phyloP scores from a whole-genome alignment of 2,797 vertebrate genomes.

The Paguma larvata region DNA sequence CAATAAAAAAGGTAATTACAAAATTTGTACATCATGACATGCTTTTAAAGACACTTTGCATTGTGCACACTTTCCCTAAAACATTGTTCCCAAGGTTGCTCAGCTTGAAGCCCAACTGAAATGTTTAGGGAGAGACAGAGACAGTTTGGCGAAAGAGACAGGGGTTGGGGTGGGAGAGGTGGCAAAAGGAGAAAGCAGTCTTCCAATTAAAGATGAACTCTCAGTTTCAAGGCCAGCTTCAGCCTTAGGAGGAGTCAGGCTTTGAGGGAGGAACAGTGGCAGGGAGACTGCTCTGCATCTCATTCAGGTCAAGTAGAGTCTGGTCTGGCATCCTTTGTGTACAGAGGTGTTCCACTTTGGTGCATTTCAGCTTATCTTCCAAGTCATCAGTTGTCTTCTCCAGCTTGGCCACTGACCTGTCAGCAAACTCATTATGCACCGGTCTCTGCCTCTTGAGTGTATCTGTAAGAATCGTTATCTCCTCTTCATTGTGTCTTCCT shows the following conservation, averaged over 20 bases:
- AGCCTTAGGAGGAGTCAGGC: neutral
- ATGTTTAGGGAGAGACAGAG: constrained; percentile 67
- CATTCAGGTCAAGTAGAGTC: neutral
- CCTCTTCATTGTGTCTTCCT: neutral
- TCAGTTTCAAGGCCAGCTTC: neutral
- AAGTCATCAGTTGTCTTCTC: neutral
- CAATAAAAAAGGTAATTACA: constrained; percentile 82
- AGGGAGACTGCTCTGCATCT: constrained; percentile 80
- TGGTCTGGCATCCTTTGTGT: neutral
- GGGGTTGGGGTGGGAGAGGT: neutral
- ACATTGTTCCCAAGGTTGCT: constrained; percentile 78
- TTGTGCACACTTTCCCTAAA: constrained; percentile 85
- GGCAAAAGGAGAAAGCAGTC: neutral
- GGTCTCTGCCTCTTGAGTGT: neutral
- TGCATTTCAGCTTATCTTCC: neutral
- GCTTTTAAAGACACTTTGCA: constrained; percentile 88
- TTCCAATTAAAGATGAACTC: neutral
- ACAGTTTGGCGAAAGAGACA: constrained; percentile 77
- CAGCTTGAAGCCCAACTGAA: constrained; percentile 77
- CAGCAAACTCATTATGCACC: neutral
- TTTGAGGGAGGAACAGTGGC: neutral
- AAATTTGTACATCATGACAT: constrained; percentile 87
- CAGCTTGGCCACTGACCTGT: constrained; percentile 11
- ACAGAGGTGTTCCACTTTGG: neutral
- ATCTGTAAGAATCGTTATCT: neutral